Percentiles rank a stretch among this genome's conserved stretches.
phyloP scores from a whole-genome alignment of 2,113 vertebrate species.

The Megaceryle torquata region DNA sequence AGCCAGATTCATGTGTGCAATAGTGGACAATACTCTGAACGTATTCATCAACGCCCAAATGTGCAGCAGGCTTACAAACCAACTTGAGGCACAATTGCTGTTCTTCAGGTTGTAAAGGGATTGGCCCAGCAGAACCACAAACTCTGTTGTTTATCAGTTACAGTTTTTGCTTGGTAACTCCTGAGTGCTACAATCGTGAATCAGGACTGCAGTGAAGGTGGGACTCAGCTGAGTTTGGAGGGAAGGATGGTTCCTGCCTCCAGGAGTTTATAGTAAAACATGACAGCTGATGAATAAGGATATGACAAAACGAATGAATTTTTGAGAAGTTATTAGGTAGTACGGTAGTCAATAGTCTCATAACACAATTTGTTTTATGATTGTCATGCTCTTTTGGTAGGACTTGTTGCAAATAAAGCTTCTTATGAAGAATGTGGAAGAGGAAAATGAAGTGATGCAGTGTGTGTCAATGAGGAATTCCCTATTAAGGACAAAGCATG shows the following conservation, averaged over 20 bases:
- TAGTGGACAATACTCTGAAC: too few species aligned
- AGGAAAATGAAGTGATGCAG: not conserved
- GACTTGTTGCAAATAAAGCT: not conserved
- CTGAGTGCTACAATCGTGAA: not conserved
- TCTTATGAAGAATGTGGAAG: not conserved
- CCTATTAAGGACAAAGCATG: not conserved
- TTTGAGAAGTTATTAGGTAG: not conserved
- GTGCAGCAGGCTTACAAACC: not conserved
- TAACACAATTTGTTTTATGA: not conserved
- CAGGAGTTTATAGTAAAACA: not conserved
- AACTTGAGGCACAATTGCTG: not conserved
- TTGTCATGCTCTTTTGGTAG: not conserved
- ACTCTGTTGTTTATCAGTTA: not conserved
- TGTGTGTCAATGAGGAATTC: not conserved
- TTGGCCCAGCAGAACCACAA: not conserved
- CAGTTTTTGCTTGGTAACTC: not conserved
- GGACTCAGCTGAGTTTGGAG: not conserved
- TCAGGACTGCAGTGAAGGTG: not conserved
- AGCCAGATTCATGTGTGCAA: not conserved
- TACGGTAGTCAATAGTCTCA: not conserved
- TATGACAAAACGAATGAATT: not conserved
- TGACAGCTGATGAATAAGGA: not conserved
- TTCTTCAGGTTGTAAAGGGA: not conserved
- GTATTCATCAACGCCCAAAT: fast-evolving
- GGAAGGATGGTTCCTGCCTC: not conserved